Evolutionary conservation across 2,797 vertebrate species (phyloP).

Genomic region (Taeniopygia guttata): DNA sequence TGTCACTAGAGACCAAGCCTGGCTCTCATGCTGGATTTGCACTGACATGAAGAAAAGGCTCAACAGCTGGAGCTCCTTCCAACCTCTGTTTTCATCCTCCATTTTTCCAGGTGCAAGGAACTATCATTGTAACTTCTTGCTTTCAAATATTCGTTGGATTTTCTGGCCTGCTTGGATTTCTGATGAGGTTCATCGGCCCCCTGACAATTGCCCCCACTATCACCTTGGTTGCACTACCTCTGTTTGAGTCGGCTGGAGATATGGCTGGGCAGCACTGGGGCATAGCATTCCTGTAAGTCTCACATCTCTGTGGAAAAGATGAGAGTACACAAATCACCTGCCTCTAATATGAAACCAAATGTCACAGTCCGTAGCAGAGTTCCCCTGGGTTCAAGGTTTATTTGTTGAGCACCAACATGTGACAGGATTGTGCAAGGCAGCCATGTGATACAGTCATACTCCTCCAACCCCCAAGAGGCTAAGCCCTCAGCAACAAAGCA

Average conservation of each 20-base stretch:
- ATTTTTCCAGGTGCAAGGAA: conserved; percentile 86
- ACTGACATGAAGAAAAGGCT: neutral
- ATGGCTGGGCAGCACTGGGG: conserved; percentile 95
- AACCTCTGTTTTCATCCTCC: neutral
- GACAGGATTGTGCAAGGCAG: neutral
- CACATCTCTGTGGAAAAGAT: neutral
- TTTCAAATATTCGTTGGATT: conserved; percentile 93
- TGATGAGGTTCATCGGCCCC: conserved; percentile 94
- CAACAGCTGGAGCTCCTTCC: neutral
- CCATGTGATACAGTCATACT: fast-evolving
- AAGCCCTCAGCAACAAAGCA: neutral
- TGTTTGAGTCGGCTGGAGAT: conserved; percentile 85
- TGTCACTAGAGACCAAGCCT: neutral
- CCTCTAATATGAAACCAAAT: neutral
- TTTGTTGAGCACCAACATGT: neutral
- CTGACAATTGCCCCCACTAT: conserved; percentile 96
- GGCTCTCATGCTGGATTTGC: neutral
- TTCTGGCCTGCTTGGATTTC: conserved; percentile 91
- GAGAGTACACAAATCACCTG: neutral
- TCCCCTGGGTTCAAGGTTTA: neutral
- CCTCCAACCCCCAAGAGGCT: neutral
- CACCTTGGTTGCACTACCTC: conserved; percentile 88
- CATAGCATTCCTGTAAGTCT: conserved; percentile 86
- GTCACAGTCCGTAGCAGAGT: neutral
- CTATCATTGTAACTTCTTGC: conserved; percentile 91